These are phyloP conservation scores for Carassius carassius DNA, from an alignment of 2,113 vertebrate genomes.

Conservation along the genomic window DNA sequence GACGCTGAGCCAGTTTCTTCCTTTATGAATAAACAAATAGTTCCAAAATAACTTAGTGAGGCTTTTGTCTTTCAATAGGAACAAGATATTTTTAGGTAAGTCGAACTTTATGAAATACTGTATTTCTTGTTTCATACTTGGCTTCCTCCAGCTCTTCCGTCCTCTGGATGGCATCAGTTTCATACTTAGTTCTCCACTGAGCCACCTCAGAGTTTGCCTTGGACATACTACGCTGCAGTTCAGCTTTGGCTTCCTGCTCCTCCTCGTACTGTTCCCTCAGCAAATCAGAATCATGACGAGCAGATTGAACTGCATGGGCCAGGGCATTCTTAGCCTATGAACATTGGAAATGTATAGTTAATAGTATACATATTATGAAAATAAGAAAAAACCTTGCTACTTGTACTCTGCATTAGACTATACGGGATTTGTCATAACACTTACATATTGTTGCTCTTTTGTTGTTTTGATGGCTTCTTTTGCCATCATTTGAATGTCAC, in stretches of 20 bases:
- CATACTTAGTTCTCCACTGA: constrained; percentile 75
- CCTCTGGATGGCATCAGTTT: constrained; percentile 69
- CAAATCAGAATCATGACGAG: constrained; percentile 74
- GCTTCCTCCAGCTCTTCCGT: constrained; percentile 73
- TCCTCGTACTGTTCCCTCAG: constrained; percentile 70
- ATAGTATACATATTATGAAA: too few species aligned
- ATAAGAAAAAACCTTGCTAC: too few species aligned
- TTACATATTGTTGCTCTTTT: too few species aligned
- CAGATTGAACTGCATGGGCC: constrained; percentile 73
- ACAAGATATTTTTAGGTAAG: too few species aligned
- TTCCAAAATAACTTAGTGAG: too few species aligned
- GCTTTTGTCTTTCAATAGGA: too few species aligned
- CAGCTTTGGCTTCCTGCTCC: constrained; percentile 64
- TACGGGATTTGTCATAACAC: too few species aligned
- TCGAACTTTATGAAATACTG: too few species aligned
- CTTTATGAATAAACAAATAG: background rate
- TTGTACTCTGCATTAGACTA: too few species aligned
- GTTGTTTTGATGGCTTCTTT: too few species aligned
- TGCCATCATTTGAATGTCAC: too few species aligned
- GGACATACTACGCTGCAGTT: constrained; percentile 75
- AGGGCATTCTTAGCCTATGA: constrained; percentile 62
- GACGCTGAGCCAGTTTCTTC: constrained; percentile 53
- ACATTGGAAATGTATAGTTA: too few species aligned
- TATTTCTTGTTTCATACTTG: constrained; percentile 62
- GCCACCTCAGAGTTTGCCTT: constrained; percentile 80